Conservation (phyloP, 2,797 vertebrate genomes). For the Tokudaia tokunoshimensis region DNA sequence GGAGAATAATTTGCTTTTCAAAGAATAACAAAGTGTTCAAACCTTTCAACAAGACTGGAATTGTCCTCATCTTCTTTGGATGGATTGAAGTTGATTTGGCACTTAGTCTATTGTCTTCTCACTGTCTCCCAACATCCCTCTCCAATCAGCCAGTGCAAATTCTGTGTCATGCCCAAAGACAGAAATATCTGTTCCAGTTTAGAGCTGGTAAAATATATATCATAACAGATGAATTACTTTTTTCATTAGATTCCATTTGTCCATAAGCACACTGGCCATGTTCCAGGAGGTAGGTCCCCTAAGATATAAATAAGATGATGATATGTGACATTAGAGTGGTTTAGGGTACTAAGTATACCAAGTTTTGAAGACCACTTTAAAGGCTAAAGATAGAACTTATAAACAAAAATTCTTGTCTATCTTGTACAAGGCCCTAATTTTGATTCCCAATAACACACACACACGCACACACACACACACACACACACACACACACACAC, state of each 20-base stretch:
- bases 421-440: neutral
- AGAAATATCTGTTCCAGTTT: constrained; percentile 49
- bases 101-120: constrained; percentile 4
- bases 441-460: neutral
- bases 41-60: neutral
- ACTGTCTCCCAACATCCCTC: neutral
- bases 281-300: constrained; percentile 22
- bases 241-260: constrained; percentile 54
- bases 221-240: constrained; percentile 36
- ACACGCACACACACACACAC: neutral
- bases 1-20: constrained; percentile 45
- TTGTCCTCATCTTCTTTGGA: constrained; percentile 34
- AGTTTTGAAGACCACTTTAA: neutral
- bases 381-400: neutral
- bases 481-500: too few species aligned
- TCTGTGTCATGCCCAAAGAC: neutral
- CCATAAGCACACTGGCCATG: neutral
- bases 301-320: constrained; percentile 31
- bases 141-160: neutral
- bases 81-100: constrained; percentile 13
- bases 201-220: constrained; percentile 34
- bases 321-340: neutral
- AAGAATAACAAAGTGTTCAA: neutral
- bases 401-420: neutral
- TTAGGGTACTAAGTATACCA: constrained; percentile 15